Percentiles rank a stretch among this genome's conserved stretches.
phyloP scores from a whole-genome alignment of 2,888 invertebrate species.

The Stenichneumon culpator region DNA sequence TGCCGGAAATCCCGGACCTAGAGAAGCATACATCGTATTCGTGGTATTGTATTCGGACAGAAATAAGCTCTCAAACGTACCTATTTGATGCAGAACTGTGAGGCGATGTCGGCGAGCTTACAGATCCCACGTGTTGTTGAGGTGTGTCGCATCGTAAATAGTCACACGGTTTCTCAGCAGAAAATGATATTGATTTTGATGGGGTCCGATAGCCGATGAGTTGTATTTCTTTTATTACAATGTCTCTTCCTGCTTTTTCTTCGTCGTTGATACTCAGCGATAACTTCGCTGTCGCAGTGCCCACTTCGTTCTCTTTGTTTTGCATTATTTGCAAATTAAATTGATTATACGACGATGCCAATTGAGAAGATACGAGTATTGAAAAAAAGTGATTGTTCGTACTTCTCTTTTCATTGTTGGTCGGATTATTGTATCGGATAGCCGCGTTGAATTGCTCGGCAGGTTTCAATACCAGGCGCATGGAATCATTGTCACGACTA shows the following conservation, averaged over 20 bases:
- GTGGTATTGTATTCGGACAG: not conserved
- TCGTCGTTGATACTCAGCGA: slow-evolving; percentile 44
- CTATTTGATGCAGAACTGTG: slow-evolving; percentile 78
- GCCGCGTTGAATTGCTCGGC: slow-evolving; percentile 33
- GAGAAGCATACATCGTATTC: not conserved
- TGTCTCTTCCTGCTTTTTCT: slow-evolving; percentile 68
- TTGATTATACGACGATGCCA: not conserved
- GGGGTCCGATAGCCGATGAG: slow-evolving; percentile 74
- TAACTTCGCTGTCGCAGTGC: slow-evolving; percentile 42
- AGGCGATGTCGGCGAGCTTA: slow-evolving; percentile 80
- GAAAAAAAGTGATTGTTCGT: not conserved
- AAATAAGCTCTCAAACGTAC: slow-evolving; percentile 67
- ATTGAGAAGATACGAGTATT: not conserved
- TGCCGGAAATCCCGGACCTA: slow-evolving; percentile 79
- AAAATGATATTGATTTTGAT: slow-evolving; percentile 74
- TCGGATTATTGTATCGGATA: slow-evolving; percentile 44
- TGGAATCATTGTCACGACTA: slow-evolving; percentile 63
- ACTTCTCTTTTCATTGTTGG: slow-evolving; percentile 46
- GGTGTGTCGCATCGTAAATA: slow-evolving; percentile 81
- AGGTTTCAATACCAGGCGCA: slow-evolving; percentile 68
- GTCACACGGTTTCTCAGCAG: slow-evolving; percentile 65
- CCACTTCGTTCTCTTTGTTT: slow-evolving; percentile 43
- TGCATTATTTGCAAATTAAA: not conserved
- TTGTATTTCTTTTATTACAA: slow-evolving; percentile 75
- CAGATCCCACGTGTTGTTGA: slow-evolving; percentile 70